These are phyloP conservation scores for Perithous albicinctus DNA, from an alignment of 2,888 invertebrate species.

Conservation along the genomic window DNA sequence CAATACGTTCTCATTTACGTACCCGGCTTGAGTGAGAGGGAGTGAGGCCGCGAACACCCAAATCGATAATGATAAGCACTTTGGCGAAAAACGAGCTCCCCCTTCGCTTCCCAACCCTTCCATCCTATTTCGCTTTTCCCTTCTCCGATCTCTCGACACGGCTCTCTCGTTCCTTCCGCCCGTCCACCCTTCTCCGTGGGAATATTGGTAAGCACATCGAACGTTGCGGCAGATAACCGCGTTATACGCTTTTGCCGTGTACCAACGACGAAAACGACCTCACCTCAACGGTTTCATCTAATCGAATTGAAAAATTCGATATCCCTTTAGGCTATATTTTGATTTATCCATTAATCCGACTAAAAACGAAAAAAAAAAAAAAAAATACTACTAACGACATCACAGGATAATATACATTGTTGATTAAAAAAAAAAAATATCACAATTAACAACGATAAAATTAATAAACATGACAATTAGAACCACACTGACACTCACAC, in stretches of 20 bases:
- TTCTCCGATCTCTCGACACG: conserved; percentile 38
- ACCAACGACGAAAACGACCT: conserved; percentile 67
- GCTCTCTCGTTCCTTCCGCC: conserved; percentile 58
- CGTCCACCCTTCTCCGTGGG: conserved; percentile 74
- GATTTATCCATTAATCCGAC: conserved; percentile 8
- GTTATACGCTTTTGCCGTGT: conserved; percentile 77
- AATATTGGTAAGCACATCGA: conserved; percentile 78
- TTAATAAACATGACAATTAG: neutral
- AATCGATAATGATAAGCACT: conserved; percentile 82
- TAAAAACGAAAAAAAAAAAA: too few species aligned
- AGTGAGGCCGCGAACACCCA: conserved; percentile 56
- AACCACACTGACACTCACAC: neutral
- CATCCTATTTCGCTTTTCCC: conserved; percentile 40
- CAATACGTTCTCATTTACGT: conserved; percentile 61
- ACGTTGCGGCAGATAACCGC: conserved; percentile 80
- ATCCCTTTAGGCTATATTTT: neutral
- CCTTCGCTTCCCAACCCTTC: conserved; percentile 53
- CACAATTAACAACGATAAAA: neutral
- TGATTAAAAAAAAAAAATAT: neutral
- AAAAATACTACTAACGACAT: neutral
- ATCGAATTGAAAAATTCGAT: conserved; percentile 41
- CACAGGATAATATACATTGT: neutral
- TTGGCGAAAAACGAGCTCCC: conserved; percentile 76
- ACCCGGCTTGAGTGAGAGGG: conserved; percentile 37
- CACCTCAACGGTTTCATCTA: conserved; percentile 44